A percentile compares a stretch with the other conserved stretches of the same genome.
phyloP scores from a whole-genome alignment of 2,113 vertebrate species.

The Ophthalmolycus amberensis region DNA sequence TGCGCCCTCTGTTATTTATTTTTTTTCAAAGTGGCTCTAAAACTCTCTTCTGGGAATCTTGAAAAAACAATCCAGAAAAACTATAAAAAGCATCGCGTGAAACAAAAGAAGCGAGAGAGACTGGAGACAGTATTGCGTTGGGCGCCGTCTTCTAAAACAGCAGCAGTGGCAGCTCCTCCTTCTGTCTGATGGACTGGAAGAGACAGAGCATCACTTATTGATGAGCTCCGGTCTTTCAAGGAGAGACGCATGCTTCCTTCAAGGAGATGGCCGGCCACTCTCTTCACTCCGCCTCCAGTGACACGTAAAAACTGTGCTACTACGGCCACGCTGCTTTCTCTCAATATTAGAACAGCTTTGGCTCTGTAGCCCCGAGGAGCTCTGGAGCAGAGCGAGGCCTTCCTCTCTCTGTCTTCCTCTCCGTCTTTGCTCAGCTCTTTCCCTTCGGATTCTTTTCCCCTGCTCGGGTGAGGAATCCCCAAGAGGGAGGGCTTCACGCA shows the following conservation, averaged over 20 bases:
- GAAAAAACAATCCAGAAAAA: conserved; percentile 19
- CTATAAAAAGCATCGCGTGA: conserved; percentile 26
- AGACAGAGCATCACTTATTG: conserved; percentile 80
- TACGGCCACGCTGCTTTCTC: conserved; percentile 43
- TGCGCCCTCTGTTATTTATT: conserved; percentile 1
- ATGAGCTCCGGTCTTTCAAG: conserved; percentile 75
- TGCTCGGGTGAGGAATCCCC: conserved; percentile 49
- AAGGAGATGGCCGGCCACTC: conserved; percentile 59
- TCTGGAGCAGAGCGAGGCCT: conserved; percentile 50
- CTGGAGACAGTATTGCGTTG: conserved; percentile 36
- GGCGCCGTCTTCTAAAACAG: conserved; percentile 54
- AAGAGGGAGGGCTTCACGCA: conserved; percentile 52
- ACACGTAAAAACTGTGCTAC: conserved; percentile 53
- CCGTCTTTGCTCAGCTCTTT: conserved; percentile 55
- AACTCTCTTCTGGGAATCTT: conserved; percentile 29
- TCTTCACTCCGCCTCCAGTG: conserved; percentile 42
- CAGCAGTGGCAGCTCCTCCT: conserved; percentile 47
- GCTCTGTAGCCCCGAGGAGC: conserved; percentile 53
- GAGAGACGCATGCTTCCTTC: conserved; percentile 71
- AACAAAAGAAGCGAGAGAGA: conserved; percentile 21
- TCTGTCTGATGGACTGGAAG: conserved; percentile 71
- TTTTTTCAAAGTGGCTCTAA: conserved; percentile 11
- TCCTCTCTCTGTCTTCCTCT: conserved; percentile 50
- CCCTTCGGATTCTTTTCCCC: conserved; percentile 43
- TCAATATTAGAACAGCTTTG: conserved; percentile 68